phyloP scores from a whole-genome alignment of 2,797 vertebrate species.

The Dipus sagitta region DNA sequence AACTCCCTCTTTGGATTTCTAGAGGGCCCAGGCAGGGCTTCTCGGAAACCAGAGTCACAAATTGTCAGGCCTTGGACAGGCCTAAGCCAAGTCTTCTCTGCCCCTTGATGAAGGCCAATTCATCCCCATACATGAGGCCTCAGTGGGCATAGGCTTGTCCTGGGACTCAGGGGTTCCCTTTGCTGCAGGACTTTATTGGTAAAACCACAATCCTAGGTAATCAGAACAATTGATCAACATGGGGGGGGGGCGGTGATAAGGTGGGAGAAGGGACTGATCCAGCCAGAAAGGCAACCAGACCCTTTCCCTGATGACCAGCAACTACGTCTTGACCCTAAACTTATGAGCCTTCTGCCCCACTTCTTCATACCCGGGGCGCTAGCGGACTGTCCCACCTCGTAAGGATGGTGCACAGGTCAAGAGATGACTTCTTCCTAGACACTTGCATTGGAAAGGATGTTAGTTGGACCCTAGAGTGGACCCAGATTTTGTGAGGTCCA shows the following conservation, averaged over 20 bases:
- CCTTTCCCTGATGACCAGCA: neutral
- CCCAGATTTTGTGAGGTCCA: constrained; percentile 14
- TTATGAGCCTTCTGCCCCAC: neutral
- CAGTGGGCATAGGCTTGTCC: neutral
- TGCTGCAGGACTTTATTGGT: neutral
- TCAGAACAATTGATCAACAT: neutral
- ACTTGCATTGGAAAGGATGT: neutral
- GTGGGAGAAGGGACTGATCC: neutral
- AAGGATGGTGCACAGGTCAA: neutral
- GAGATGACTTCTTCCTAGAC: neutral
- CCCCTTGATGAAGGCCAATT: neutral
- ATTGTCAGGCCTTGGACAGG: neutral
- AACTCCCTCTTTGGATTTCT: constrained; percentile 56
- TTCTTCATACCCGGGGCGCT: neutral
- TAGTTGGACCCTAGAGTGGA: neutral
- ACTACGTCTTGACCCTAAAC: neutral
- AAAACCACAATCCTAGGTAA: neutral
- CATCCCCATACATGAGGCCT: neutral
- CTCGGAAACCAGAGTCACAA: constrained; percentile 19
- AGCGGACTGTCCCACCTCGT: neutral
- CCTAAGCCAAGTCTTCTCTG: neutral
- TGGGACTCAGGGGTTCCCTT: neutral
- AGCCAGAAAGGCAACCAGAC: constrained; percentile 8
- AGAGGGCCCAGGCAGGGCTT: constrained; percentile 30
- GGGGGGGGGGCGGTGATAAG: neutral